phyloP scores from a whole-genome alignment of 2,888 invertebrate genomes.

The Listrodromus nycthemerus region DNA sequence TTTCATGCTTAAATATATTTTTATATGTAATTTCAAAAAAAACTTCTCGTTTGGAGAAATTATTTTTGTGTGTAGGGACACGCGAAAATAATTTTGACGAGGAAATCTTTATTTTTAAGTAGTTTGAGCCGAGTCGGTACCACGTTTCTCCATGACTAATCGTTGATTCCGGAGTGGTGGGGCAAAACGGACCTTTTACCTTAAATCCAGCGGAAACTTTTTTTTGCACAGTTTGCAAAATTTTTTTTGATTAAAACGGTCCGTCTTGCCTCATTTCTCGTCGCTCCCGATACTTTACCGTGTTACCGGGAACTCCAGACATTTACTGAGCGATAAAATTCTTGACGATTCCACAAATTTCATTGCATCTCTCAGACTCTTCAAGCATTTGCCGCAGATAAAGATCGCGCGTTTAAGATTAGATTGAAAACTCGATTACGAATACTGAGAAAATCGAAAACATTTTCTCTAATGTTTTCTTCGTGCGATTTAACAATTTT shows the following conservation, averaged over 20 bases:
- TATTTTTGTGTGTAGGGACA: too few relatives aligned
- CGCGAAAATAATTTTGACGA: too few relatives aligned
- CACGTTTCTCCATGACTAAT: not conserved
- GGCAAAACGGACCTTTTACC: not conserved
- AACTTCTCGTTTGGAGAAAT: too few relatives aligned
- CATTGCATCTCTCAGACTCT: not conserved
- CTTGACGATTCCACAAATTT: not conserved
- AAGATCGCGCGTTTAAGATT: conserved; percentile 33
- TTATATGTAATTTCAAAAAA: too few relatives aligned
- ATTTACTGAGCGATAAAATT: not conserved
- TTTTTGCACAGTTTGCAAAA: not conserved
- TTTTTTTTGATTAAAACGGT: not conserved
- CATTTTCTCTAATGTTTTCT: not conserved
- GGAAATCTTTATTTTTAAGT: too few relatives aligned
- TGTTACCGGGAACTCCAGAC: not conserved
- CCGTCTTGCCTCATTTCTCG: not conserved
- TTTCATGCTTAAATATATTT: too few relatives aligned
- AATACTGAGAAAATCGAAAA: conserved; percentile 19
- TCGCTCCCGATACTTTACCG: not conserved
- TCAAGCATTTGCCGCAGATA: not conserved
- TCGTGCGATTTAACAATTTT: not conserved
- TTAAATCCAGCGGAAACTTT: not conserved
- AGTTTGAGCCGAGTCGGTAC: not conserved
- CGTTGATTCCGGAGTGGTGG: not conserved
- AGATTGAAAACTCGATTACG: conserved; percentile 27